These are phyloP conservation scores for Rhinopomastus cyanomelas DNA, from an alignment of 2,113 vertebrate genomes.

Conservation along the genomic window DNA sequence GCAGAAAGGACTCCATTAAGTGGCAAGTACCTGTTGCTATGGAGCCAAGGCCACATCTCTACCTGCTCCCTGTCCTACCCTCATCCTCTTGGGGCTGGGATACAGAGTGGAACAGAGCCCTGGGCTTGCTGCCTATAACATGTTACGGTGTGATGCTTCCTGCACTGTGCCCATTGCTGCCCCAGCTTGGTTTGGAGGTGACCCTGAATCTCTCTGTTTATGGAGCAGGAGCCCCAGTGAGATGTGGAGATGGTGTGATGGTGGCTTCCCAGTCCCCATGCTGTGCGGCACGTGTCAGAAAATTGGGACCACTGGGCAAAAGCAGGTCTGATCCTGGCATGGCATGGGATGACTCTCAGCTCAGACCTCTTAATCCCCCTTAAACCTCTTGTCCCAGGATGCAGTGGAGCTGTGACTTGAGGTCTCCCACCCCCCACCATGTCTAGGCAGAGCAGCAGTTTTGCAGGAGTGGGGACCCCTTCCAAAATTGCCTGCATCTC, in stretches of 20 bases:
- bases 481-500: neutral
- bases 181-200: rapidly evolving
- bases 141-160: neutral
- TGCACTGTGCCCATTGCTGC: neutral
- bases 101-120: rapidly evolving
- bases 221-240: neutral
- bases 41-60: conserved; percentile 1
- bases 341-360: rapidly evolving
- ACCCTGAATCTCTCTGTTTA: neutral
- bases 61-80: neutral
- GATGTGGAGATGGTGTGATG: neutral
- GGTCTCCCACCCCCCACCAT: rapidly evolving
- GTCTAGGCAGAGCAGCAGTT: neutral
- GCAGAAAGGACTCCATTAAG: conserved; percentile 70
- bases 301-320: neutral
- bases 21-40: conserved; percentile 72
- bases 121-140: neutral
- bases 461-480: neutral
- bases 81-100: neutral
- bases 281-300: neutral
- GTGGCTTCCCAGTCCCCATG: neutral
- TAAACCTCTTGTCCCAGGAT: neutral
- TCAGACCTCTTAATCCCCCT: neutral
- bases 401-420: neutral
- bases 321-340: neutral